A percentile compares a stretch with the other conserved stretches of the same genome.
phyloP scores from a whole-genome alignment of 2,888 invertebrate genomes.

The Melieria crassipennis region DNA sequence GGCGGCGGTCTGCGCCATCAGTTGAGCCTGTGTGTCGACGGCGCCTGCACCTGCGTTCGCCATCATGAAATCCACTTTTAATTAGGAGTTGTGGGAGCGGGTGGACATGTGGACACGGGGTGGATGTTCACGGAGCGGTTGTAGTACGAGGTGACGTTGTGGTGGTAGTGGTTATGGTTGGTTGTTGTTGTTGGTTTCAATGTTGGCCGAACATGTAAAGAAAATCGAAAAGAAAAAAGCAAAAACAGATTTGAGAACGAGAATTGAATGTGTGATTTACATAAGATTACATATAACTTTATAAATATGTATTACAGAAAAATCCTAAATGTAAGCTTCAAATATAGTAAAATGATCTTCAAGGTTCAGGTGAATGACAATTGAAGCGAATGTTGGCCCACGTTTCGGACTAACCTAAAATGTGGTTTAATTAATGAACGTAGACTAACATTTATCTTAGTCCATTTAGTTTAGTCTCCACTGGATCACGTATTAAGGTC shows the following conservation, averaged over 20 bases:
- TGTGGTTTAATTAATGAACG: too few species aligned
- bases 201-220: neutral
- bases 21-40: constrained; percentile 57
- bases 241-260: neutral
- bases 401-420: too few species aligned
- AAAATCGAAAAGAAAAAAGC: neutral
- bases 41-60: constrained; percentile 61
- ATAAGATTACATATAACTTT: too few species aligned
- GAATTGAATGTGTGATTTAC: too few species aligned
- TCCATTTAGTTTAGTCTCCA: too few species aligned
- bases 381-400: too few species aligned
- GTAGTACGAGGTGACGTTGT: neutral
- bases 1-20: constrained; percentile 54
- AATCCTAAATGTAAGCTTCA: too few species aligned
- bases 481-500: too few species aligned
- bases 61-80: constrained; percentile 64
- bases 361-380: too few species aligned
- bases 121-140: neutral
- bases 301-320: too few species aligned
- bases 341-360: too few species aligned
- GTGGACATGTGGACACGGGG: neutral
- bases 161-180: neutral
- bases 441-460: too few species aligned
- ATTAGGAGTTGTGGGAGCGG: neutral
- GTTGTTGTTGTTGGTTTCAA: neutral